These are phyloP conservation scores for Castor canadensis DNA, from an alignment of 2,113 vertebrate genomes.

Conservation along the genomic window DNA sequence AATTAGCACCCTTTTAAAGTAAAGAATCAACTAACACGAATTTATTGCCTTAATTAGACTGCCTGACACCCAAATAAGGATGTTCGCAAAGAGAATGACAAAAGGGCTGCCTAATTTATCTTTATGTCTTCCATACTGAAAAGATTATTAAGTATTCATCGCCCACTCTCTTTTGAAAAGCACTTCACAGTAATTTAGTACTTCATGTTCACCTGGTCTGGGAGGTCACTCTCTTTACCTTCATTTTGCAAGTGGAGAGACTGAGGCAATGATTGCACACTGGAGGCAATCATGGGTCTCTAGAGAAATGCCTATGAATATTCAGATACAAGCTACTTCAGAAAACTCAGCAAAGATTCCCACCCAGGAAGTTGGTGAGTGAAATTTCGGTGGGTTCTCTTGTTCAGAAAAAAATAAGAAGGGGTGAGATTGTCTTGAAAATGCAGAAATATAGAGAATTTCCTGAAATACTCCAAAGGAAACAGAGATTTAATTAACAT, in stretches of 20 bases:
- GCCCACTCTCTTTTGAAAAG: slow-evolving; percentile 7
- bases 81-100: not conserved
- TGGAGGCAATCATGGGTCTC: not conserved
- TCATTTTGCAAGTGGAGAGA: not conserved
- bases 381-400: not conserved
- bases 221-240: not conserved
- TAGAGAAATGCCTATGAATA: too few species aligned
- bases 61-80: slow-evolving; percentile 29
- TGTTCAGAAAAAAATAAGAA: not conserved
- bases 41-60: slow-evolving; percentile 31
- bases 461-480: not conserved
- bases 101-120: slow-evolving; percentile 51
- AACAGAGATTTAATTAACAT: not conserved
- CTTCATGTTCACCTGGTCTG: not conserved
- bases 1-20: slow-evolving; percentile 46
- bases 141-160: slow-evolving; percentile 53
- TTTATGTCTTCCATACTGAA: slow-evolving; percentile 28
- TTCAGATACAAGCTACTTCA: not conserved
- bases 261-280: not conserved
- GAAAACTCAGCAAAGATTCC: not conserved
- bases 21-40: slow-evolving; percentile 30
- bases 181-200: slow-evolving; percentile 19
- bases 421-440: not conserved
- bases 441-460: not conserved
- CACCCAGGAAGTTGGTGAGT: not conserved